A percentile compares a stretch with the other conserved stretches of the same genome.
These are phyloP conservation scores for Glaucomys volans DNA, from an alignment of 2,113 vertebrate genomes.

Conservation along the genomic window DNA sequence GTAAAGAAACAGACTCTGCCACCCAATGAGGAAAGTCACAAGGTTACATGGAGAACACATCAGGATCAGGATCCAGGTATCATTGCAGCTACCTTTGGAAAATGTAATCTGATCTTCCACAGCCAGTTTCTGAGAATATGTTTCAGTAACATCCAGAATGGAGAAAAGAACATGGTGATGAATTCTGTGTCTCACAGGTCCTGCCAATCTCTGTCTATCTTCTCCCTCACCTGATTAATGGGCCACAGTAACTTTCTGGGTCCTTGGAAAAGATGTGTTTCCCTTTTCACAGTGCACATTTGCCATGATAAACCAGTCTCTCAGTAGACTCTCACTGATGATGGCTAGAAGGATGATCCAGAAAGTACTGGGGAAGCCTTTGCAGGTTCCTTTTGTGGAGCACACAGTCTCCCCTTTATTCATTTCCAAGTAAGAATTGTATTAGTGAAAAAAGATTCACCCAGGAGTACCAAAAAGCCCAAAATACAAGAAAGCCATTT, in stretches of 20 bases:
- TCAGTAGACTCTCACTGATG: neutral
- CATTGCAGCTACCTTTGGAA: slow-evolving; percentile 4
- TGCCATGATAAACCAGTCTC: neutral
- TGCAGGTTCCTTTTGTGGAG: neutral
- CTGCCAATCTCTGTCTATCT: neutral
- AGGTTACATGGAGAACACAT: neutral
- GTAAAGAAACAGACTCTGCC: neutral
- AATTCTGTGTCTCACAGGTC: neutral
- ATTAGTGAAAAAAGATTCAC: slow-evolving; percentile 10
- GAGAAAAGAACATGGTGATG: neutral
- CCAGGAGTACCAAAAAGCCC: neutral
- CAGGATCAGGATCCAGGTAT: neutral
- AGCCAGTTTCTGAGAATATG: slow-evolving; percentile 36
- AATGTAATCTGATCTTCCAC: neutral
- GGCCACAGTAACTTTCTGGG: neutral
- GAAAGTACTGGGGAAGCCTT: slow-evolving; percentile 4
- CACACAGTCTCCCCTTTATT: neutral
- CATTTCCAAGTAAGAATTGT: slow-evolving; percentile 34
- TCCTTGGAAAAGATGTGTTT: neutral
- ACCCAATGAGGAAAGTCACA: neutral
- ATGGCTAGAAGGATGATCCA: neutral
- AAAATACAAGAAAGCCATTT: slow-evolving; percentile 21
- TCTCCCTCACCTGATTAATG: neutral
- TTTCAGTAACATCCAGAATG: neutral
- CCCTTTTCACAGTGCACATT: neutral